A percentile compares a stretch with the other conserved stretches of the same genome.
These are phyloP conservation scores for Tenthredo distinguenda DNA, from an alignment of 2,888 invertebrate genomes.

Conservation along the genomic window DNA sequence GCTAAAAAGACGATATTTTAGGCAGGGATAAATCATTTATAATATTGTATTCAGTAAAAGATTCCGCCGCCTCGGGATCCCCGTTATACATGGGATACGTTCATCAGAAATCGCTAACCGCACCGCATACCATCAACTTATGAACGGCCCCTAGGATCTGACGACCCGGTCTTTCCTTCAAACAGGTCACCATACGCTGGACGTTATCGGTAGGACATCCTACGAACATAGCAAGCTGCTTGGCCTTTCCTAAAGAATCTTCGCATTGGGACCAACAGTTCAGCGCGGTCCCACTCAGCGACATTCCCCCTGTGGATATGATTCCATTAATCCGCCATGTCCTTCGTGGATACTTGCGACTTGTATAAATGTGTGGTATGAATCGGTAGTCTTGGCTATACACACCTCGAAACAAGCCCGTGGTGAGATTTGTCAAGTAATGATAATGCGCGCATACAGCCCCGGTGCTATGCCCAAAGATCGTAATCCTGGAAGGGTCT, in stretches of 20 bases:
- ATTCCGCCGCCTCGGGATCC: too few relatives aligned
- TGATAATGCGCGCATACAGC: constrained; percentile 88
- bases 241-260: constrained; percentile 81
- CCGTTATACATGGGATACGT: too few relatives aligned
- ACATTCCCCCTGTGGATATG: constrained; percentile 80
- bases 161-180: constrained; percentile 81
- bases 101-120: not conserved
- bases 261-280: constrained; percentile 79
- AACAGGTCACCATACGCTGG: constrained; percentile 82
- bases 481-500: constrained; percentile 84
- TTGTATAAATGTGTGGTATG: not conserved
- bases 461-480: constrained; percentile 87
- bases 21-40: constrained; percentile 52
- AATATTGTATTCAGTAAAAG: not conserved
- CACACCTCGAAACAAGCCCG: constrained; percentile 78
- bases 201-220: constrained; percentile 81
- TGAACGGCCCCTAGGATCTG: constrained; percentile 80
- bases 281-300: constrained; percentile 86
- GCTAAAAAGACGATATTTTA: constrained; percentile 69
- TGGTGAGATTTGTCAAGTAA: constrained; percentile 83
- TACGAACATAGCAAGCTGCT: constrained; percentile 80
- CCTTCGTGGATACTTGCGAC: not conserved
- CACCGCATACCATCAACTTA: constrained; percentile 79
- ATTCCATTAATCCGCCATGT: not conserved
- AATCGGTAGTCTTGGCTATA: not conserved